Evolutionary conservation across 2,888 invertebrate species (phyloP).

Genomic region (Cybosia mesomella): DNA sequence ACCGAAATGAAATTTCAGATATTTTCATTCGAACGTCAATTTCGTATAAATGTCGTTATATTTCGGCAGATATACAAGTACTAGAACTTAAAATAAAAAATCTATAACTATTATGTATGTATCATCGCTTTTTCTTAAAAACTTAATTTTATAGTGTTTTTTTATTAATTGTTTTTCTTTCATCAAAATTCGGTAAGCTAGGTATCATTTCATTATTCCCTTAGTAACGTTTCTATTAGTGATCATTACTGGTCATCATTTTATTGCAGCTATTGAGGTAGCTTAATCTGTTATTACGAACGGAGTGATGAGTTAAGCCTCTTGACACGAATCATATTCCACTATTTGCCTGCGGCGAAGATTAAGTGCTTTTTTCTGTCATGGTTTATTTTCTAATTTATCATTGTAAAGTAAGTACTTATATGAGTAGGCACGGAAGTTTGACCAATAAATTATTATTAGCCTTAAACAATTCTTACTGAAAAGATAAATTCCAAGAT

Average conservation of each 20-base stretch:
- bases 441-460: background rate
- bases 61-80: too few relatives aligned
- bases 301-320: background rate
- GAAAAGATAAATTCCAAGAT: background rate
- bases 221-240: background rate
- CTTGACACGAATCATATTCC: slow-evolving; percentile 1
- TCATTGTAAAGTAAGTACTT: background rate
- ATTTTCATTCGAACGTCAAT: too few relatives aligned
- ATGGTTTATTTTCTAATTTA: slow-evolving; percentile 2
- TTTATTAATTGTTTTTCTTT: background rate
- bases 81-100: too few relatives aligned
- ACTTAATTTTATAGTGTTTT: too few relatives aligned
- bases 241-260: slow-evolving; percentile 4
- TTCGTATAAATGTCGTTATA: too few relatives aligned
- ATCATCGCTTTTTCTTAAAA: too few relatives aligned
- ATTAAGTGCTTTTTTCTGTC: slow-evolving; percentile 5
- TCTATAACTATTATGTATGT: too few relatives aligned
- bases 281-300: slow-evolving; percentile 5
- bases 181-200: background rate
- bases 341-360: slow-evolving; percentile 5
- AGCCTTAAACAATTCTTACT: background rate
- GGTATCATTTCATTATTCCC: background rate
- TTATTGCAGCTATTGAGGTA: slow-evolving; percentile 13
- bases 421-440: background rate
- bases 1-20: too few relatives aligned